Percentiles rank a stretch among this genome's conserved stretches.
These are phyloP conservation scores for Aurelia aurita DNA, from an alignment of 30 jellyfish, hydroid and myxozoan genomes.

Conservation along the genomic window DNA sequence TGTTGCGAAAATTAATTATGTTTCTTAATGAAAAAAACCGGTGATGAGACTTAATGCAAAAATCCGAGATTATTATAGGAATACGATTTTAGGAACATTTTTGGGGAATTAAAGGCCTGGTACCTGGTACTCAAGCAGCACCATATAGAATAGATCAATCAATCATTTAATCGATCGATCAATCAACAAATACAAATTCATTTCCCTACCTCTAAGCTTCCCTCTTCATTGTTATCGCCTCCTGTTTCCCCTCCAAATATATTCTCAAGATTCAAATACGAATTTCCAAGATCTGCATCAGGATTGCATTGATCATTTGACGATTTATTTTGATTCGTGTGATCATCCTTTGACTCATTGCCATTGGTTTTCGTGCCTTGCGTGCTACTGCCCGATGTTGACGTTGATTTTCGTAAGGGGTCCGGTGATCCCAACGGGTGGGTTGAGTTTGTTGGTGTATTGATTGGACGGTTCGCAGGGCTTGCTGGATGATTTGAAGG, in stretches of 20 bases:
- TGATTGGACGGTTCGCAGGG: conserved; percentile 48
- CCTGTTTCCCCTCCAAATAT: conserved; percentile 71
- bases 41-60: no score
- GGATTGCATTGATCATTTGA: conserved; percentile 42
- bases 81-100: no score
- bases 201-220: conserved; percentile 81
- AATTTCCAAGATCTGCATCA: conserved; percentile 73
- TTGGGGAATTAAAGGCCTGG: no score
- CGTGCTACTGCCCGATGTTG: conserved; percentile 20
- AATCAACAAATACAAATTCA: no score
- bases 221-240: conserved; percentile 84
- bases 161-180: no score
- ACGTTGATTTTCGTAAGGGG: conserved; percentile 59
- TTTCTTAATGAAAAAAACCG: no score
- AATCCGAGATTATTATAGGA: no score
- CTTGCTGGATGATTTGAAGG: conserved; percentile 78
- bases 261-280: conserved; percentile 79
- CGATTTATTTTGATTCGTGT: conserved; percentile 24
- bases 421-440: conserved; percentile 84
- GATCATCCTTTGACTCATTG: conserved; percentile 17
- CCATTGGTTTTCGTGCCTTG: conserved; percentile 17
- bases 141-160: no score
- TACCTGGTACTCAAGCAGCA: no score
- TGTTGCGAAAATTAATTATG: no score
- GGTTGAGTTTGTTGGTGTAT: conserved; percentile 57